phyloP scores from a whole-genome alignment of 2,888 invertebrate species.

The Bedellia somnulentella region DNA sequence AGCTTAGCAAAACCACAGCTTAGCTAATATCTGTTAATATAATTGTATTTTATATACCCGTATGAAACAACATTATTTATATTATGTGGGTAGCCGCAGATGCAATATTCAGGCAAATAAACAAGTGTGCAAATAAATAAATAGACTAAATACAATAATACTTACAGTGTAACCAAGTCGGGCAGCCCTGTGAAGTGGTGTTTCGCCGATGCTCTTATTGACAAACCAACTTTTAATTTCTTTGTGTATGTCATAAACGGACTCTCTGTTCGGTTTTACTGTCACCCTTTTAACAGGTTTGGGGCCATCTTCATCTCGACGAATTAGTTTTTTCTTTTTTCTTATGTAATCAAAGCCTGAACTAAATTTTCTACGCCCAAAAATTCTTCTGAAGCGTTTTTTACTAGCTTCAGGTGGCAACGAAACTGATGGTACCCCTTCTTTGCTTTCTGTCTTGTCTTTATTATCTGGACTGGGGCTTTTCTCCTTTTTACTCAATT shows the following conservation, averaged over 20 bases:
- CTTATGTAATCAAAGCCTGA: conserved; percentile 88
- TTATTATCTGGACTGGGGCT: conserved; percentile 33
- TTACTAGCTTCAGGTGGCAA: conserved; percentile 31
- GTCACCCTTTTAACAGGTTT: conserved; percentile 48
- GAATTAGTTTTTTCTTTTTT: conserved; percentile 78
- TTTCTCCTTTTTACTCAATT: conserved; percentile 30
- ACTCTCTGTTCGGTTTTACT: conserved; percentile 62
- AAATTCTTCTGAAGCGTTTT: conserved; percentile 65
- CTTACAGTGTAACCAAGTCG: conserved; percentile 84
- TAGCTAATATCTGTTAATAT: no score
- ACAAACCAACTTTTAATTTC: conserved; percentile 91
- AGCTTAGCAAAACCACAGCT: no score
- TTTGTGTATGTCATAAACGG: conserved; percentile 76
- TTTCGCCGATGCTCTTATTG: conserved; percentile 93
- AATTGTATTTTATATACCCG: no score
- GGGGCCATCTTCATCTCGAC: conserved; percentile 49
- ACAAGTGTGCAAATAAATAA: no score
- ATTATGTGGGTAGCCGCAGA: no score
- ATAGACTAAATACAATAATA: no score
- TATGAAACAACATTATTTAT: no score
- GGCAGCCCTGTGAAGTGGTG: conserved; percentile 88
- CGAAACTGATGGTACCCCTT: conserved; percentile 23
- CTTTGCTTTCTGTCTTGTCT: conserved; percentile 31
- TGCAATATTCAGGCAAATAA: no score
- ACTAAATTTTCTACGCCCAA: conserved; percentile 74